Evolutionary conservation across 2,797 vertebrate species (phyloP).

Genomic region (Odontamblyopus rebecca): DNA sequence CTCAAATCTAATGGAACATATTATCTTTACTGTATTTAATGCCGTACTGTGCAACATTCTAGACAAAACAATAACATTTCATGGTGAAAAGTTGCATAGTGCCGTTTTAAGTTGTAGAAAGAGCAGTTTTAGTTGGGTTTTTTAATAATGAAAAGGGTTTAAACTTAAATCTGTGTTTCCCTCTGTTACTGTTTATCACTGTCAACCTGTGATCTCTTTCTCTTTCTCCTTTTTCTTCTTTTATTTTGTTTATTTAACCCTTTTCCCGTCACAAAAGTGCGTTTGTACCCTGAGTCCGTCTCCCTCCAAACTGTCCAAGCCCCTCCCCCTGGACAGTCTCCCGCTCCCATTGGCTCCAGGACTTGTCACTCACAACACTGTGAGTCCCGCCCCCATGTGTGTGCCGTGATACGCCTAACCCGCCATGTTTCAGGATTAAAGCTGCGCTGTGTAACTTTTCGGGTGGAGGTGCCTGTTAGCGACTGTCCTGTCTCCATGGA

Average conservation of each 20-base stretch:
- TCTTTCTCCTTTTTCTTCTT: constrained; percentile 22
- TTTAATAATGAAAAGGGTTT: neutral
- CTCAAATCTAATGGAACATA: too few species aligned
- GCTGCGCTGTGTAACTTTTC: too few species aligned
- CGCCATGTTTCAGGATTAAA: neutral
- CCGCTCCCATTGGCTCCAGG: constrained; percentile 91
- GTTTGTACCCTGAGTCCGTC: constrained; percentile 94
- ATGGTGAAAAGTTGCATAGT: too few species aligned
- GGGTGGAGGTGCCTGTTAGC: too few species aligned
- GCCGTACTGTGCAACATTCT: too few species aligned
- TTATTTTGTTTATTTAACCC: constrained; percentile 13
- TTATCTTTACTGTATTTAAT: too few species aligned
- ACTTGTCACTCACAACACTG: constrained; percentile 86
- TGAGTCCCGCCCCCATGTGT: constrained; percentile 57
- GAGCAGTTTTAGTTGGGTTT: too few species aligned
- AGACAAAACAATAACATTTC: too few species aligned
- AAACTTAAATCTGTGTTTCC: neutral
- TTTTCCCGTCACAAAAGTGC: constrained; percentile 80
- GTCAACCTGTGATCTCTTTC: constrained; percentile 33
- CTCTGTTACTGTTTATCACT: constrained; percentile 30
- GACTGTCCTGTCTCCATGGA: too few species aligned
- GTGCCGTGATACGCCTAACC: constrained; percentile 17
- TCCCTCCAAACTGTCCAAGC: constrained; percentile 91
- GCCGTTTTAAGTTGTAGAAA: too few species aligned
- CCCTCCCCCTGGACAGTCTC: constrained; percentile 91